phyloP scores from a whole-genome alignment of 2,888 invertebrate species.

The Lasioglossum villosulum region DNA sequence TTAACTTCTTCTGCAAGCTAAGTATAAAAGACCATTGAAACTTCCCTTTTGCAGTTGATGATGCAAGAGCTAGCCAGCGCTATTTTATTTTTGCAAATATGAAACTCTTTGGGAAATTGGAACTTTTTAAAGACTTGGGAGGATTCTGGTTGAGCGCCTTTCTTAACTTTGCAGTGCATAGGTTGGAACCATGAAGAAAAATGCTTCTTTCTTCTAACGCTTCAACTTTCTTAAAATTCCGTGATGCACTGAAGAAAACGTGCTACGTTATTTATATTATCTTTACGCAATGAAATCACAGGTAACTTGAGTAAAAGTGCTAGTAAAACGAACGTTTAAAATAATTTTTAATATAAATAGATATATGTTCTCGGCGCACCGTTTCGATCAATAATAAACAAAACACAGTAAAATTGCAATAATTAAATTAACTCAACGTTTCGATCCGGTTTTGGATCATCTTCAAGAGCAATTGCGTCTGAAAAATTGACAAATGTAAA shows the following conservation, averaged over 20 bases:
- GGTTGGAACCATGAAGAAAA: background rate
- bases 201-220: background rate
- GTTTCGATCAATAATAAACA: too few species aligned
- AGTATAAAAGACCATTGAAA: background rate
- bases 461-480: too few species aligned
- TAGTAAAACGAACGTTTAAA: too few species aligned
- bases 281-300: background rate
- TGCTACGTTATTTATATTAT: background rate
- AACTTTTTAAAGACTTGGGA: conserved; percentile 1
- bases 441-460: too few species aligned
- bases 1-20: background rate
- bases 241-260: background rate
- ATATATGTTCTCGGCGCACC: too few species aligned
- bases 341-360: too few species aligned
- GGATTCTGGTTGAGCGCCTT: background rate
- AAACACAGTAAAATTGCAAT: too few species aligned
- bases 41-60: background rate
- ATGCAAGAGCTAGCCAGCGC: background rate
- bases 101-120: conserved; percentile 8
- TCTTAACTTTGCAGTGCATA: background rate
- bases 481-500: too few species aligned
- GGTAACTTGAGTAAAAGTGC: background rate
- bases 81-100: conserved; percentile 5
- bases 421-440: too few species aligned
- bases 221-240: background rate